Percentiles rank a stretch among this genome's conserved stretches.
phyloP scores from a whole-genome alignment of 2,113 vertebrate genomes.

The Mirounga angustirostris region DNA sequence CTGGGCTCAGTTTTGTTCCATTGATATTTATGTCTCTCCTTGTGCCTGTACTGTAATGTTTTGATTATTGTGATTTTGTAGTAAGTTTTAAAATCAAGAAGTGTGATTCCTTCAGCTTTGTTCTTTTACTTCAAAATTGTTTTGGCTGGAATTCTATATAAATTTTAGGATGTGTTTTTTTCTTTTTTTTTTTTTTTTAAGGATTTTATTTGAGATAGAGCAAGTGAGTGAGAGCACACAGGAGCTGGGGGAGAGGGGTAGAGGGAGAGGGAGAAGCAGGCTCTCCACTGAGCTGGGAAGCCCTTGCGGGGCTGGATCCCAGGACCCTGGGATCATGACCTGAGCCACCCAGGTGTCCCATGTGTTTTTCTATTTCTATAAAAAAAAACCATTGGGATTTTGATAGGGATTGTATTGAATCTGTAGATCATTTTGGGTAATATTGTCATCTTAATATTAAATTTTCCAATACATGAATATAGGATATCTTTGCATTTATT shows the following conservation, averaged over 20 bases:
- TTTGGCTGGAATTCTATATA: constrained; percentile 11
- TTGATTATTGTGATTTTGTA: neutral
- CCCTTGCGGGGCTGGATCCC: neutral
- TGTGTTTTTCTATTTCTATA: neutral
- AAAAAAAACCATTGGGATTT: neutral
- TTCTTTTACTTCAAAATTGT: neutral
- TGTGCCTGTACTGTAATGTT: neutral
- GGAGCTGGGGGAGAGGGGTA: too few species aligned
- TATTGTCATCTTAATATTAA: neutral
- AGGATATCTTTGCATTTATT: neutral
- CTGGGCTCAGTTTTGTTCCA: neutral
- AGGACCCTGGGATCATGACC: neutral
- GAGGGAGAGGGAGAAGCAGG: neutral
- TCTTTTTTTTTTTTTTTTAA: neutral
- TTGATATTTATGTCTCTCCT: neutral
- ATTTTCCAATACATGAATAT: neutral
- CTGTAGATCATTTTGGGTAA: neutral
- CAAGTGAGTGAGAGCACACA: neutral
- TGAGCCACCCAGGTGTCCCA: neutral
- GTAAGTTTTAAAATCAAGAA: neutral
- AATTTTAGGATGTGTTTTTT: neutral
- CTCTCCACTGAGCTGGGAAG: neutral
- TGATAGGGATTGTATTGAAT: neutral
- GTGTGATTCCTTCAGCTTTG: neutral
- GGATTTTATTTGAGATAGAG: neutral